Evolutionary conservation across 2,888 invertebrate species (phyloP).

Genomic region (Hypomecis atomaria): DNA sequence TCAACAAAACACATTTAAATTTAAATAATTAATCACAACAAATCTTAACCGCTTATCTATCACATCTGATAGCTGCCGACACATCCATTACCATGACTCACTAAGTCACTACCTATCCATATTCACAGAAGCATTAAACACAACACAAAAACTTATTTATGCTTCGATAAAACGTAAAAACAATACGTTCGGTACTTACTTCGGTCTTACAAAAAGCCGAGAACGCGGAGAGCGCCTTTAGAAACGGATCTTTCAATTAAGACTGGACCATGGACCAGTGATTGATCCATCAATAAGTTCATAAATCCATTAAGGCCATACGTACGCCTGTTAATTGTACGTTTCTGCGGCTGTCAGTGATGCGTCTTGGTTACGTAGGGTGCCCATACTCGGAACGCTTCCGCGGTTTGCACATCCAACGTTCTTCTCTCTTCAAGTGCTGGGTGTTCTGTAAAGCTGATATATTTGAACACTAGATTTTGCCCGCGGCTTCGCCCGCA

Average conservation of each 20-base stretch:
- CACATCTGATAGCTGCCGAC: conserved; percentile 6
- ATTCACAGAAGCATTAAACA: conserved; percentile 33
- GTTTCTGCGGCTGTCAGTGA: conserved; percentile 71
- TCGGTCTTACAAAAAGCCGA: conserved; percentile 38
- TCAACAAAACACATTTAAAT: no score
- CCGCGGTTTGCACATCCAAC: conserved; percentile 3
- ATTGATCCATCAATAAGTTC: conserved; percentile 83
- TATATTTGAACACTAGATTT: no score
- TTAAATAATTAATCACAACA: no score
- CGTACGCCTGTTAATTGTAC: conserved; percentile 76
- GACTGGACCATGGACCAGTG: conserved; percentile 65
- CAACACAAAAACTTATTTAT: conserved; percentile 29
- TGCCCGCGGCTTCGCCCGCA: no score
- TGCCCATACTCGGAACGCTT: conserved; percentile 35
- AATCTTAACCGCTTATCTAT: conserved; percentile 2
- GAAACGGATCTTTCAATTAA: conserved; percentile 77
- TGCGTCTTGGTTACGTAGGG: conserved; percentile 28
- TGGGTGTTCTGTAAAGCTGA: no score
- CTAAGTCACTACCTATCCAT: conserved; percentile 14
- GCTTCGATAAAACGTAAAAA: conserved; percentile 29
- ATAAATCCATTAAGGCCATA: conserved; percentile 81
- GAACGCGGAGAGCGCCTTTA: conserved; percentile 39
- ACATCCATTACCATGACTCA: conserved; percentile 10
- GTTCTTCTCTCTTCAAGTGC: background rate
- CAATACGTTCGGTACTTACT: conserved; percentile 22